Evolutionary conservation across 2,888 invertebrate species (phyloP), one percentile per base, ranked within the genome.

Genomic region (Brachyptera risi): DNA sequence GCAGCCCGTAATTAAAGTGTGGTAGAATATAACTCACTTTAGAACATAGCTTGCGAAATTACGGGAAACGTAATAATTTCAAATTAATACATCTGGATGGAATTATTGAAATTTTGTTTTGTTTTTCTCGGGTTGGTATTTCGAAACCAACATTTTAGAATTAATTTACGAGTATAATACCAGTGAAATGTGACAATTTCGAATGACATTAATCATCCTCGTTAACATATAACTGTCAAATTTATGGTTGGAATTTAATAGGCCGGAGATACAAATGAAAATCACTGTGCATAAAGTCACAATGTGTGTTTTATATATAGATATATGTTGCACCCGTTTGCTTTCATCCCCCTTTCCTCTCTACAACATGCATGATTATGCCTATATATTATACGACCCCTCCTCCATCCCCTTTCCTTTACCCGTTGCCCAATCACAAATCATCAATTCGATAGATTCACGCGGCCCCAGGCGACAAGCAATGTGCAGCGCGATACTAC

Each of bases 191-290:
- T 54, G 54, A 54, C 54, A 54, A 54, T 35, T 54, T 37, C 19
- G 19, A 35, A 19, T 13, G 35, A 11, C 19, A 54, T 35, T 35
- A 35, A 54, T 54, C 54, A 54, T 21, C 21, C 54, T 54, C 35
- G 54, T 35, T 35, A 35, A 17, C 38, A 13, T 37, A 23, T 51
- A 35, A 54, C 37, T 54, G 54, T 54, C 54, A 23, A 19, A 37
- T 54, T 54, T 54, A 54, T 54, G 54, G 54, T 35, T 15, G 31
- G 54, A 37, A 54, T 37, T 13, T 54, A 37, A 51, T 51, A 27
- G 50, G 3, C n/a, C 50, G 50, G 50, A 51, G 50, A 51, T 51
- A 27, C 26, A 51, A 51, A 51, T 51, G 50, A 51, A 51, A 27
- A 3, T 15, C 37, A 37, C 37, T 7, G 31, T 15, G 51, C 51